A percentile compares a stretch with the other conserved stretches of the same genome.
These are phyloP conservation scores for Heliconius sara DNA, from an alignment of 2,888 invertebrate genomes.

Conservation along the genomic window DNA sequence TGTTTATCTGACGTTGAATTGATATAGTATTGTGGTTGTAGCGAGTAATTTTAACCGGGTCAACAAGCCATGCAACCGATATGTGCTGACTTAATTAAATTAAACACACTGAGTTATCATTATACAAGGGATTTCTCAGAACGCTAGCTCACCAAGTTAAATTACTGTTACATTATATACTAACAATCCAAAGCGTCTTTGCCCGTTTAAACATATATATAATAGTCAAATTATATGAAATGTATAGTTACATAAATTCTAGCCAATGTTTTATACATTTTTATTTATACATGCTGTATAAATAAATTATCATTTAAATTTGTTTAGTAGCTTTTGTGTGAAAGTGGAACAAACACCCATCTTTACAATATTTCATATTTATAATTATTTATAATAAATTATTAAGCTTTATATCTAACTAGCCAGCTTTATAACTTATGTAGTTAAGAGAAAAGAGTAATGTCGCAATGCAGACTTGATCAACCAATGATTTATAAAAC, in stretches of 20 bases:
- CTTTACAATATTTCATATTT: too few relatives aligned
- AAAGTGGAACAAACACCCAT: too few relatives aligned
- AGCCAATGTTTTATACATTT: too few relatives aligned
- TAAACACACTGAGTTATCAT: neutral
- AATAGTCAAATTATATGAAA: too few relatives aligned
- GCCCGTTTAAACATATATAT: too few relatives aligned
- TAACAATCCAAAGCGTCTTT: too few relatives aligned
- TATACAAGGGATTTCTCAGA: neutral
- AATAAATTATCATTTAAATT: too few relatives aligned
- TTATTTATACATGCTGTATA: too few relatives aligned
- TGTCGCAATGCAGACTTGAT: slow-evolving; percentile 25
- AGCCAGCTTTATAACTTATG: neutral
- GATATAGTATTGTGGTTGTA: neutral
- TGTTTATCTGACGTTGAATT: neutral
- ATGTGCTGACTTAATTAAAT: slow-evolving; percentile 1
- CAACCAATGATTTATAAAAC: slow-evolving; percentile 12
- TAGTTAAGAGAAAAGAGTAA: neutral
- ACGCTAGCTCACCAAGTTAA: too few relatives aligned
- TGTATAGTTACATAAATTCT: too few relatives aligned
- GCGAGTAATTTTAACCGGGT: neutral
- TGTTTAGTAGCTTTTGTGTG: too few relatives aligned
- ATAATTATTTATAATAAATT: neutral
- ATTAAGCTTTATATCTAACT: neutral
- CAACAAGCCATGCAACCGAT: neutral
- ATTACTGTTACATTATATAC: too few relatives aligned